Percentiles rank a stretch among this genome's conserved stretches.
Evolutionary conservation across 2,113 vertebrate genomes (phyloP).

Genomic region (Vireo altiloquus): DNA sequence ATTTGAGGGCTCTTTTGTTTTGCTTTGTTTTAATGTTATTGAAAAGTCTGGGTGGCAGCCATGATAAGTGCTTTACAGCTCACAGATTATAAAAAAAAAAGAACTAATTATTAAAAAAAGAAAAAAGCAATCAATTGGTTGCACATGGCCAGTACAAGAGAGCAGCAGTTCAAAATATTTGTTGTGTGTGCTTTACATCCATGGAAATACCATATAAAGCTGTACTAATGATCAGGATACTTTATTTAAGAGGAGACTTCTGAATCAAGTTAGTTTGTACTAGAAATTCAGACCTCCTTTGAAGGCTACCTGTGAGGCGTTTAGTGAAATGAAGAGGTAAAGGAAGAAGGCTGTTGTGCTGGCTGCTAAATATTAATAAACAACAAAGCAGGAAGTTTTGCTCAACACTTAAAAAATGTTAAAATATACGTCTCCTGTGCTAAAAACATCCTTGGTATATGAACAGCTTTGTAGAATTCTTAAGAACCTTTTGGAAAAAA

Average conservation of each 20-base stretch:
- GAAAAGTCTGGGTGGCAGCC: constrained; percentile 38
- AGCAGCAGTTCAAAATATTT: not conserved
- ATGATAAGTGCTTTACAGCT: constrained; percentile 23
- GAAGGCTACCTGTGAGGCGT: constrained; percentile 33
- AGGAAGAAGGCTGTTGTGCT: not conserved
- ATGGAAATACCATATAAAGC: not conserved
- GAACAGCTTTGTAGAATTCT: not conserved
- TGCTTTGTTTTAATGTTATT: constrained; percentile 51
- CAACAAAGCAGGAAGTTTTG: not conserved
- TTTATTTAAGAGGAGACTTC: not conserved
- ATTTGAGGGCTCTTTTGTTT: constrained; percentile 52
- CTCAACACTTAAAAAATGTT: not conserved
- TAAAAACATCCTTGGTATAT: not conserved
- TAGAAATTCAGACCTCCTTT: not conserved
- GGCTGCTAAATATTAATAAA: constrained; percentile 21
- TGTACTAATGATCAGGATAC: not conserved
- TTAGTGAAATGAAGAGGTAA: not conserved
- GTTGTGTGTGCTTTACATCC: not conserved
- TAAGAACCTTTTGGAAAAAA: not conserved
- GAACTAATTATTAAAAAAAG: not conserved
- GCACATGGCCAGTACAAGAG: not conserved
- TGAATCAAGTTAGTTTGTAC: not conserved
- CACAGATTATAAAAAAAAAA: constrained; percentile 2
- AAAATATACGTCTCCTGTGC: not conserved
- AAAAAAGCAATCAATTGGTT: constrained; percentile 28